These are phyloP conservation scores for Acanthornis magna DNA, from an alignment of 2,797 vertebrate species.

Conservation along the genomic window DNA sequence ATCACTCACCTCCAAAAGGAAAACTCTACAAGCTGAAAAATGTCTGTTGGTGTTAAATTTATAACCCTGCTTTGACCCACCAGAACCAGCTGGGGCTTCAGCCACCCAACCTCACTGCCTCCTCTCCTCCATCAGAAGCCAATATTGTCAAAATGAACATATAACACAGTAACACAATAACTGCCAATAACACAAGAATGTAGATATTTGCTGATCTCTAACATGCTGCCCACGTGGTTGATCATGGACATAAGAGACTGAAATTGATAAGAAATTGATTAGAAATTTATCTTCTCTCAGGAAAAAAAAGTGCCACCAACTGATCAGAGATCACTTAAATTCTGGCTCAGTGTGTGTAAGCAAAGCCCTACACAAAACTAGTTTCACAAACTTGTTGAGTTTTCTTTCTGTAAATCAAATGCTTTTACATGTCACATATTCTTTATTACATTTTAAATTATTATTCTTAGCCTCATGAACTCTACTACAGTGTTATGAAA, in stretches of 20 bases:
- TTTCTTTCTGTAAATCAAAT: neutral
- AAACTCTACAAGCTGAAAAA: neutral
- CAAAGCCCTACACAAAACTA: neutral
- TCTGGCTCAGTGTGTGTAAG: neutral
- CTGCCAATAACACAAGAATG: neutral
- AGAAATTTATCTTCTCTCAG: neutral
- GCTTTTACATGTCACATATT: neutral
- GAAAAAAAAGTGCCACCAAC: neutral
- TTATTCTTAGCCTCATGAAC: neutral
- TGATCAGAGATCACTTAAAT: neutral
- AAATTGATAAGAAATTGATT: neutral
- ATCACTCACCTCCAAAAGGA: neutral
- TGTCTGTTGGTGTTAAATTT: neutral
- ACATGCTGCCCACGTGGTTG: rapidly evolving
- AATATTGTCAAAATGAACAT: neutral
- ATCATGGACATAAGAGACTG: neutral
- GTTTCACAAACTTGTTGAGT: neutral
- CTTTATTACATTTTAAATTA: neutral
- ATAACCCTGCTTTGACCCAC: neutral
- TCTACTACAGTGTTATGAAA: neutral
- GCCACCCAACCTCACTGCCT: neutral
- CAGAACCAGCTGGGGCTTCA: neutral
- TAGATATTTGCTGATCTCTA: neutral
- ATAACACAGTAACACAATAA: no score
- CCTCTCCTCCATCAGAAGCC: neutral